Evolutionary conservation across 2,797 vertebrate genomes (phyloP).

Genomic region (Harpagifer antarcticus): DNA sequence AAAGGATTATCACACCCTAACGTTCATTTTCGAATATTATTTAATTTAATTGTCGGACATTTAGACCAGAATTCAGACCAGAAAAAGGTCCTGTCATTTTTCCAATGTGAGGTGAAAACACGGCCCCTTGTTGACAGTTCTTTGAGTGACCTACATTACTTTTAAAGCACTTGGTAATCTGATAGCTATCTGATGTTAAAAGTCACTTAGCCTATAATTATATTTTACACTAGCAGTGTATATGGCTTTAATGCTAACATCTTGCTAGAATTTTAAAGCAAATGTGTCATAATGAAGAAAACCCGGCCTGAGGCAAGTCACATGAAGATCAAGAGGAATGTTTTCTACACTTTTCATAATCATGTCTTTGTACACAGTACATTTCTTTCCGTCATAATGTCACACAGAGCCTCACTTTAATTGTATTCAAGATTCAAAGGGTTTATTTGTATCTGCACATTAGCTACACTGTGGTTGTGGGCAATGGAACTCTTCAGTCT

Average conservation of each 20-base stretch:
- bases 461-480: too few species aligned
- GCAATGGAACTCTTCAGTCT: too few species aligned
- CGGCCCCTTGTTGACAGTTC: background rate
- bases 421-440: background rate
- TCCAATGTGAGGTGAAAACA: background rate
- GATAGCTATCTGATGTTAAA: background rate
- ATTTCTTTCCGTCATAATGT: background rate
- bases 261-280: background rate
- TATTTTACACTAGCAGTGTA: background rate
- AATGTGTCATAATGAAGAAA: background rate
- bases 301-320: constrained; percentile 54
- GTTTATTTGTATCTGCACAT: too few species aligned
- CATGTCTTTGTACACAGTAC: constrained; percentile 45
- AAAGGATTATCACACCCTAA: fast-evolving
- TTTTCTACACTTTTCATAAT: constrained; percentile 21
- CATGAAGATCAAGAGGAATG: constrained; percentile 50
- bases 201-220: background rate
- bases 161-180: background rate
- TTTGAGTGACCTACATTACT: constrained; percentile 11
- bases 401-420: constrained; percentile 13
- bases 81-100: background rate
- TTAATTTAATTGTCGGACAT: background rate
- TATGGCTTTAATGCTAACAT: background rate
- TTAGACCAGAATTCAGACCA: background rate
- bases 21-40: background rate